phyloP scores from a whole-genome alignment of 2,113 vertebrate species.

The Amphiprion ocellaris region DNA sequence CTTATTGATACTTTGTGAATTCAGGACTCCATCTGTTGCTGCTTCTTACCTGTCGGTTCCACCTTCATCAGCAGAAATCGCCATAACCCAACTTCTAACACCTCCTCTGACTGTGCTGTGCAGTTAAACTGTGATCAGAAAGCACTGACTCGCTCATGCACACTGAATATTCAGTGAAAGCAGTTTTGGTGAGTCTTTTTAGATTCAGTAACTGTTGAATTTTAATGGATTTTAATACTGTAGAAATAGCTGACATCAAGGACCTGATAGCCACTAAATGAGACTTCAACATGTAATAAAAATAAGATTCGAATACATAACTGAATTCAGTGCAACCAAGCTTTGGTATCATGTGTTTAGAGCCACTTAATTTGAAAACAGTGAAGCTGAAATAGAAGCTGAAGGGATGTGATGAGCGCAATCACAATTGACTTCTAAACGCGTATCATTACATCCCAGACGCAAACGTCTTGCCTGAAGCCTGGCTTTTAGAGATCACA shows the following conservation, averaged over 20 bases:
- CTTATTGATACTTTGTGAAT: constrained; percentile 15
- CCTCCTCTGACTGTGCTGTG: constrained; percentile 50
- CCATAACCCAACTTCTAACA: constrained; percentile 28
- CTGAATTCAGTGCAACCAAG: constrained; percentile 19
- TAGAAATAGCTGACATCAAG: constrained; percentile 22
- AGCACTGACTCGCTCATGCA: neutral
- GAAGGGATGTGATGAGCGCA: neutral
- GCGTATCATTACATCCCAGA: constrained; percentile 4
- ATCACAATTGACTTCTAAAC: neutral
- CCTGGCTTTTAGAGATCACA: constrained; percentile 33
- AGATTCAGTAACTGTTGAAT: constrained; percentile 41
- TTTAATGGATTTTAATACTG: constrained; percentile 68
- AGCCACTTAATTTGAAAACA: neutral
- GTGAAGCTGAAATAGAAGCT: constrained; percentile 3
- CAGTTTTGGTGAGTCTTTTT: constrained; percentile 28
- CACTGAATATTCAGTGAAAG: constrained; percentile 13
- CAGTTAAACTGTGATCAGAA: constrained; percentile 33
- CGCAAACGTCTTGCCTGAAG: constrained; percentile 26
- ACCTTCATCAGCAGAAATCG: constrained; percentile 40
- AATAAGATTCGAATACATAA: neutral
- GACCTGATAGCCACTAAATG: constrained; percentile 27
- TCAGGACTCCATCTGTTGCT: constrained; percentile 28
- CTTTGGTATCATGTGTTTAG: neutral
- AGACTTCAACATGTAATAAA: constrained; percentile 31
- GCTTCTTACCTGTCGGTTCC: constrained; percentile 25